Evolutionary conservation across 2,113 vertebrate species (phyloP).

Genomic region (Eulemur rufifrons): DNA sequence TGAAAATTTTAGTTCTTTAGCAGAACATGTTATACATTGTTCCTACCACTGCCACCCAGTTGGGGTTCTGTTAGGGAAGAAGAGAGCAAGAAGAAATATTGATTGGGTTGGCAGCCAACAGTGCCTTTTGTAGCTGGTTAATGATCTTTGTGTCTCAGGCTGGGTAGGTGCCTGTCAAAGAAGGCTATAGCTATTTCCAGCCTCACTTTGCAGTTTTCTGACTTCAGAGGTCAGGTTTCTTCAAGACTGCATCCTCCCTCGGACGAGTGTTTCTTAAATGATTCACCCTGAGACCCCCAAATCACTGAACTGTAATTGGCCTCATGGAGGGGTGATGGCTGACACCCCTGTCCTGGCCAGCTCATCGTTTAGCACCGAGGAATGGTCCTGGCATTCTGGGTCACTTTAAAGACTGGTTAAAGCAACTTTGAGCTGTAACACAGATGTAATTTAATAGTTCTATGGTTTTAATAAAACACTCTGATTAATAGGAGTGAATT

Average conservation of each 20-base stretch:
- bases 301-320: not conserved
- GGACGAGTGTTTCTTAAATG: not conserved
- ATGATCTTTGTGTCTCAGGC: not conserved
- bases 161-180: not conserved
- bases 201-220: not conserved
- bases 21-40: not conserved
- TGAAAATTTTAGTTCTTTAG: constrained; percentile 32
- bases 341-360: not conserved
- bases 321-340: not conserved
- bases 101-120: not conserved
- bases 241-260: not conserved
- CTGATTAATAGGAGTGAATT: not conserved
- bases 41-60: not conserved
- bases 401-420: not conserved
- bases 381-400: not conserved
- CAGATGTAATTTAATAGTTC: not conserved
- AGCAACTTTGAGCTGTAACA: not conserved
- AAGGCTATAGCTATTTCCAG: not conserved
- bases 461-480: not conserved
- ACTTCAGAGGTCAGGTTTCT: not conserved
- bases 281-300: not conserved
- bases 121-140: not conserved
- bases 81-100: not conserved
- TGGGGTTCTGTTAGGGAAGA: not conserved
- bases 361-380: not conserved